Base-by-base conservation (phyloP, 2,113 vertebrate genomes). In the Siphamia tubifer region DNA sequence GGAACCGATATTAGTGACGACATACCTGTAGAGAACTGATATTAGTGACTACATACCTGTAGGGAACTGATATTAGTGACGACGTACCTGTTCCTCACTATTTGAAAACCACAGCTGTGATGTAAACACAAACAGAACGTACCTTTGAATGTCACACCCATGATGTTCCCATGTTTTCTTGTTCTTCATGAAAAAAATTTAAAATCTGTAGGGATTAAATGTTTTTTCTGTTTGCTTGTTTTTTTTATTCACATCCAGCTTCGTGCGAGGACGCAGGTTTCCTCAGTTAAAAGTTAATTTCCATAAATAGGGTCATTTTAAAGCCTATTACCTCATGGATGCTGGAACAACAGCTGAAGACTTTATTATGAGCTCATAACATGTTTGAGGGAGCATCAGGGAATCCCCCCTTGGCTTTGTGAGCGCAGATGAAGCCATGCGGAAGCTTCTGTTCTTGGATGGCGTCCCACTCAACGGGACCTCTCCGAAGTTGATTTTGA, bases 401-500 rank as follows among this genome's bases (percentile, higher is more conserved):
- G 76, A 77, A 77, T 68, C 75, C 68, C 79, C 79, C n/a, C n/a
- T 61, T 11, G 27, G 62, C 32, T 54, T 23, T 32, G 6, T 1
- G 43, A 6, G 63, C 12, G 0, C 20, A 70, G 57, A 32, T 56
- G 85, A 84, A 78, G 47, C 81, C 80, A 84, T 43, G 76, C 69
- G 44, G 80, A 88, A 84, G 81, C 79, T 43, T 40, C 65, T 32
- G 63, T 58, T 84, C 49, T 78, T 31, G 49, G 58, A 74, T 43
- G 43, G 51, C 63, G 49, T 68, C 68, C 32, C 28, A 73, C 84
- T 27, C 77, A 47, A 60, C 82, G 6, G 68, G 80, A 68, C 62
- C 53, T 31, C 60, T 80, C 60, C 48, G 6, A 21, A 71, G 66
- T 79, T 90, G 82, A 82, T 83, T 84, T 68, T 84, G 82, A 87